Evolutionary conservation across 2,113 vertebrate genomes (phyloP).

Genomic region (Ovis canadensis): DNA sequence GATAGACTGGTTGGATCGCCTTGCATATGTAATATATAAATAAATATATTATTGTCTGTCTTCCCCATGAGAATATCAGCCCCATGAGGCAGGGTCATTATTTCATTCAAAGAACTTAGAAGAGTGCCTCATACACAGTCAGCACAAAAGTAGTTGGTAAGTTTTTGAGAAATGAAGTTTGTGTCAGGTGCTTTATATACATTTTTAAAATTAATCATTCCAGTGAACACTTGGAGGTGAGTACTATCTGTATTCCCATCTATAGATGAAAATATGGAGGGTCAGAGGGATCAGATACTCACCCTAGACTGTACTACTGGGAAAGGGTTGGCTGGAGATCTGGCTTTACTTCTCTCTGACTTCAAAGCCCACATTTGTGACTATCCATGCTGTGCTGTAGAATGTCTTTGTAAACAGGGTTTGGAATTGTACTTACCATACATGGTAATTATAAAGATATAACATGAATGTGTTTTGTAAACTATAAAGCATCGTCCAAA

Average conservation of each 20-base stretch:
- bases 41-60: not conserved
- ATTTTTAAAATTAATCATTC: not conserved
- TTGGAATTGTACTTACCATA: not conserved
- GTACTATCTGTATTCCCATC: not conserved
- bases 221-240: not conserved
- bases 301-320: not conserved
- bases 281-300: not conserved
- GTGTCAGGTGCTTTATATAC: not conserved
- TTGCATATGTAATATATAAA: not conserved
- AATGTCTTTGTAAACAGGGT: not conserved
- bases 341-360: not conserved
- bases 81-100: not conserved
- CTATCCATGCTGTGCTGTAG: not conserved
- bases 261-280: not conserved
- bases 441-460: not conserved
- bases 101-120: not conserved
- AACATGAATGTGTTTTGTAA: not conserved
- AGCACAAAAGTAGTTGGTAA: not conserved
- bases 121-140: not conserved
- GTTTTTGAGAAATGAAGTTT: not conserved
- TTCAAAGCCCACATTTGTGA: not conserved
- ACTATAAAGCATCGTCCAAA: not conserved
- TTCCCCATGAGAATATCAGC: not conserved
- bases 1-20: not conserved
- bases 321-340: not conserved